Conservation (phyloP, 2,113 vertebrate genomes). For the Urocitellus parryii region DNA sequence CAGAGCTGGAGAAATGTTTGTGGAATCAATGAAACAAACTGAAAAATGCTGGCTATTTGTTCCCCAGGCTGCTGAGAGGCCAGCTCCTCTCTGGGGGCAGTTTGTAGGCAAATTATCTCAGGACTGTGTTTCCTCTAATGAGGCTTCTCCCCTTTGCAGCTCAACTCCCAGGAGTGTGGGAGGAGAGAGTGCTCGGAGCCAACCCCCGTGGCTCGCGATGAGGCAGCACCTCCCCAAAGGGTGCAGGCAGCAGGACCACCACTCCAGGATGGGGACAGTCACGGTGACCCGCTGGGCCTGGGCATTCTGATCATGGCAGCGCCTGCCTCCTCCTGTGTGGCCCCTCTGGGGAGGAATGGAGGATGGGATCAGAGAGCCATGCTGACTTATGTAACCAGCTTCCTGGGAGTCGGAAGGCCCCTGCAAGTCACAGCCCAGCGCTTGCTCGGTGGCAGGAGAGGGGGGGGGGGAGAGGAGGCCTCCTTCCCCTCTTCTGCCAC, state of each 20-base stretch:
- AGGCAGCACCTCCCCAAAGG: background rate
- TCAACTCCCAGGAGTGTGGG: conserved; percentile 38
- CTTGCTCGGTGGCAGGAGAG: background rate
- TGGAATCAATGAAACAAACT: conserved; percentile 48
- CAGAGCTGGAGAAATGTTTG: background rate
- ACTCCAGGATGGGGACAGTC: background rate
- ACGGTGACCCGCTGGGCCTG: background rate
- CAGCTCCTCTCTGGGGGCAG: conserved; percentile 54
- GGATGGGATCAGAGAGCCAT: conserved; percentile 48
- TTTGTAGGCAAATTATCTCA: conserved; percentile 72
- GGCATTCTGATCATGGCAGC: background rate
- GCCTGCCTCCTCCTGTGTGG: background rate
- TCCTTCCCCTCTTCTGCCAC: background rate
- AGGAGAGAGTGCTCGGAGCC: background rate
- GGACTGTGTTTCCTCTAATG: conserved; percentile 67
- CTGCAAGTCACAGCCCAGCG: conserved; percentile 53
- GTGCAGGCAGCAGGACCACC: background rate
- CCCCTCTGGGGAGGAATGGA: conserved; percentile 21
- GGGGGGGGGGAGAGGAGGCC: background rate
- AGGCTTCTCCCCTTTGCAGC: conserved; percentile 56
- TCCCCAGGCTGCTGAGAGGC: conserved; percentile 48
- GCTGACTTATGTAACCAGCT: conserved; percentile 75
- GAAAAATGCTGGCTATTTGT: conserved; percentile 52
- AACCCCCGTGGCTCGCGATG: background rate
- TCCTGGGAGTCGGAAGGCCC: conserved; percentile 70